Evolutionary conservation across 2,888 invertebrate species (phyloP).

Genomic region (Osmoderma eremita): DNA sequence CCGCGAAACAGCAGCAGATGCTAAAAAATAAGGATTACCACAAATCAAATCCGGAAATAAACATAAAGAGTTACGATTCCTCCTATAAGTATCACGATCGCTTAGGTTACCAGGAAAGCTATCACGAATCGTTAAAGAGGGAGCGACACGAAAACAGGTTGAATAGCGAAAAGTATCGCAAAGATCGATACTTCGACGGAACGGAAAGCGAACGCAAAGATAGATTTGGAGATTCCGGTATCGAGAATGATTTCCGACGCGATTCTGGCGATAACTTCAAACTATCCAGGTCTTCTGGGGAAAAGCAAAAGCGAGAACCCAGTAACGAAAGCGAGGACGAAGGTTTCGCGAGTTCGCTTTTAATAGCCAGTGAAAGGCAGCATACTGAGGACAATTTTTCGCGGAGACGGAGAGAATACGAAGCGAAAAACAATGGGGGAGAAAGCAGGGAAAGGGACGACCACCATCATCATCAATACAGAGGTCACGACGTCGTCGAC

Average conservation of each 20-base stretch:
- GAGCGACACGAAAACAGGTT: slow-evolving; percentile 66
- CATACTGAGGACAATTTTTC: slow-evolving; percentile 75
- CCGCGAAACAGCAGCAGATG: slow-evolving; percentile 49
- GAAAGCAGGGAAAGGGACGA: slow-evolving; percentile 52
- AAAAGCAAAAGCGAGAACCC: slow-evolving; percentile 52
- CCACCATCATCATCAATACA: slow-evolving; percentile 45
- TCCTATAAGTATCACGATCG: slow-evolving; percentile 64
- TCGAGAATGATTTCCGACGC: slow-evolving; percentile 82
- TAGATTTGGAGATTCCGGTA: slow-evolving; percentile 80
- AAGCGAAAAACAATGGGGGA: slow-evolving; percentile 41
- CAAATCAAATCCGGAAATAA: slow-evolving; percentile 72
- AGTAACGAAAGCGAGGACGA: slow-evolving; percentile 75
- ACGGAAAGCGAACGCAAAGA: slow-evolving; percentile 68
- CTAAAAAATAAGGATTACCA: slow-evolving; percentile 66
- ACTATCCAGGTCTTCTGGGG: slow-evolving; percentile 46
- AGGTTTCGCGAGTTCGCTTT: slow-evolving; percentile 73
- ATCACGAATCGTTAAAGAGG: slow-evolving; percentile 72
- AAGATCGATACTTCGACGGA: slow-evolving; percentile 62
- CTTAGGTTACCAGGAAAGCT: slow-evolving; percentile 56
- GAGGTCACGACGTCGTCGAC: slow-evolving; percentile 63
- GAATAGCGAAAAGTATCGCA: slow-evolving; percentile 59
- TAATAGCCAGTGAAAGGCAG: slow-evolving; percentile 78
- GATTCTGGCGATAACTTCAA: slow-evolving; percentile 69
- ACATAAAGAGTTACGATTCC: slow-evolving; percentile 63
- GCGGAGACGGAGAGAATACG: slow-evolving; percentile 52